Evolutionary conservation across 92 coral and sea anemone species (phyloP), one percentile per base, ranked within the genome.

Genomic region (Phenganax marumi): DNA sequence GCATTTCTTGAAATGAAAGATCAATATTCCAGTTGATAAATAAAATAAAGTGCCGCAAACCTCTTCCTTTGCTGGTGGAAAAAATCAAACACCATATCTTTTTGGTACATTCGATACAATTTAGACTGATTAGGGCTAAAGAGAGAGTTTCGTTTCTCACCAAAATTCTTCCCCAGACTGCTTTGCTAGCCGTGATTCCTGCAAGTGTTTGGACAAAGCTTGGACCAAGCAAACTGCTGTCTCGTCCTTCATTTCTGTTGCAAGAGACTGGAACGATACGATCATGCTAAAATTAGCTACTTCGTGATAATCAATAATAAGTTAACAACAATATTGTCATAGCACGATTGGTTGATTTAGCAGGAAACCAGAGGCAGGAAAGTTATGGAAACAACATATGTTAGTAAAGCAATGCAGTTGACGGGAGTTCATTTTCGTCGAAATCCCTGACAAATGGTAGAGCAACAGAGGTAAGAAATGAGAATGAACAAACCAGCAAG

Each of bases 241-340:
- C 39, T 87, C 92, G 17, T 91, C 85, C 79, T 90, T 89, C 72
- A 92, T 91, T 80, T 90, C 94, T 69, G 94, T 88, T 43, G 97
- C 87, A 24, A 92, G 91, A 13, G 97, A 93, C 97, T 92, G 57
- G n/a, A 84, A 58, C 54, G 57, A 62, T 47, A 85, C 43, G 43
- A 33, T 7, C 17, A 16, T n/a, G 18, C 3, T 22, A 6, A 5
- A 43, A 62, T 68, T 22, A 33, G 10, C 49, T 39, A 81, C 18
- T 19, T 68, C 22, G 6, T 19, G 58, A 72, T 0, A 3, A 18
- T 58, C 65, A 23, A 58, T 9, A 16, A 58, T 8, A 5, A 9
- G 18, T 7, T 56, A 12, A 21, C n/a, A n/a, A 33, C 43, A 33
- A 33, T 33, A 33, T 33, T 33, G 43, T 33, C 43, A 5, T 2